These are phyloP conservation scores for Calliphora vomitoria DNA, from an alignment of 2,888 invertebrate species.

Conservation along the genomic window DNA sequence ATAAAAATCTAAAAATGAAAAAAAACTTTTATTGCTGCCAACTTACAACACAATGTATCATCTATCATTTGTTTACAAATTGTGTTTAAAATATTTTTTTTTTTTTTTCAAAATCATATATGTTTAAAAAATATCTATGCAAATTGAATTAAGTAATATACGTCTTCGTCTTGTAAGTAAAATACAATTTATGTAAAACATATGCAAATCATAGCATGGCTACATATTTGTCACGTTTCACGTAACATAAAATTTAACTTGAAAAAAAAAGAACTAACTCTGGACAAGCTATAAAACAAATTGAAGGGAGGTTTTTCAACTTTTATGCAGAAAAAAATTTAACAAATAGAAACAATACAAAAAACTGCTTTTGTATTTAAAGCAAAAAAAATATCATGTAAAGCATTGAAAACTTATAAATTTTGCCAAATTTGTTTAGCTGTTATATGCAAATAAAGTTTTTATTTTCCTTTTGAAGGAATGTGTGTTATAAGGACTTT, in stretches of 20 bases:
- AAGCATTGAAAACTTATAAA: too few species aligned
- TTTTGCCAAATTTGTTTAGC: too few species aligned
- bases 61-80: conserved; percentile 18
- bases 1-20: neutral
- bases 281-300: conserved; percentile 16
- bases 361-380: too few species aligned
- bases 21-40: neutral
- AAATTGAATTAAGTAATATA: conserved; percentile 38
- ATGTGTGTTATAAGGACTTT: neutral
- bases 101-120: neutral
- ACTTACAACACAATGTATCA: neutral
- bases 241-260: neutral
- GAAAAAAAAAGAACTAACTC: neutral
- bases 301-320: neutral
- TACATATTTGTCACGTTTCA: neutral
- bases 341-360: neutral
- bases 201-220: conserved; percentile 19
- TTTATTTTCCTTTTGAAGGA: neutral
- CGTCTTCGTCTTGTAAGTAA: neutral
- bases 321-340: neutral
- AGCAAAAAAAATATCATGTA: too few species aligned
- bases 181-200: conserved; percentile 24
- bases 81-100: neutral
- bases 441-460: neutral
- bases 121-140: conserved; percentile 24